Percentiles rank a stretch among this genome's conserved stretches.
Evolutionary conservation across 2,888 invertebrate species (phyloP).

Genomic region (Campoplex capitator): DNA sequence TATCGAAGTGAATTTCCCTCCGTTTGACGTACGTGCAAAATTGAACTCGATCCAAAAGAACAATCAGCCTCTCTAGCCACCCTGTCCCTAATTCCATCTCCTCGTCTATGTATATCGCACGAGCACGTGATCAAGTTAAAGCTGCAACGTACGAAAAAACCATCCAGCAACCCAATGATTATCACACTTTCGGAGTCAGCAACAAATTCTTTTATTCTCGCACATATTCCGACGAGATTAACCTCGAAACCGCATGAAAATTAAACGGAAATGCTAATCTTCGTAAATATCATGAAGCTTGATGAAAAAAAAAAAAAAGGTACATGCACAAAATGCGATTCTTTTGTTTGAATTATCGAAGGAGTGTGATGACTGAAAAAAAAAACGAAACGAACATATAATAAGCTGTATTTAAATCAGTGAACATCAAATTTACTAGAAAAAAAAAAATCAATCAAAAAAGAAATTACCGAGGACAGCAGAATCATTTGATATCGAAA

Average conservation of each 20-base stretch:
- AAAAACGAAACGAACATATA: too few relatives aligned
- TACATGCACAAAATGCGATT: too few relatives aligned
- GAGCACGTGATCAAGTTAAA: constrained; percentile 43
- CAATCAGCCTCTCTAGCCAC: constrained; percentile 54
- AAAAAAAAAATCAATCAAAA: too few relatives aligned
- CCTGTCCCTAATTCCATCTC: constrained; percentile 25
- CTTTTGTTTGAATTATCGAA: too few relatives aligned
- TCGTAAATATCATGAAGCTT: too few relatives aligned
- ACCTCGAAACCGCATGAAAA: background rate
- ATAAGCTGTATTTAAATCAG: too few relatives aligned
- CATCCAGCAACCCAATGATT: background rate
- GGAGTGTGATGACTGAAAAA: too few relatives aligned
- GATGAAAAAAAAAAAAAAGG: too few relatives aligned
- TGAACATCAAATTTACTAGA: too few relatives aligned
- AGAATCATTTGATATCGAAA: background rate
- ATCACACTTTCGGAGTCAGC: background rate
- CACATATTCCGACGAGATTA: background rate
- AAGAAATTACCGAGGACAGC: background rate
- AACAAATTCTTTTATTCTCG: background rate
- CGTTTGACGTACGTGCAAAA: constrained; percentile 64
- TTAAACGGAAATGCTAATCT: background rate
- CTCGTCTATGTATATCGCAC: constrained; percentile 9
- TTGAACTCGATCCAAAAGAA: constrained; percentile 67
- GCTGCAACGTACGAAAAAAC: constrained; percentile 34
- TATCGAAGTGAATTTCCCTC: constrained; percentile 51